These are phyloP conservation scores for Urosaurus nigricauda DNA, from an alignment of 2,797 vertebrate genomes.

Conservation along the genomic window DNA sequence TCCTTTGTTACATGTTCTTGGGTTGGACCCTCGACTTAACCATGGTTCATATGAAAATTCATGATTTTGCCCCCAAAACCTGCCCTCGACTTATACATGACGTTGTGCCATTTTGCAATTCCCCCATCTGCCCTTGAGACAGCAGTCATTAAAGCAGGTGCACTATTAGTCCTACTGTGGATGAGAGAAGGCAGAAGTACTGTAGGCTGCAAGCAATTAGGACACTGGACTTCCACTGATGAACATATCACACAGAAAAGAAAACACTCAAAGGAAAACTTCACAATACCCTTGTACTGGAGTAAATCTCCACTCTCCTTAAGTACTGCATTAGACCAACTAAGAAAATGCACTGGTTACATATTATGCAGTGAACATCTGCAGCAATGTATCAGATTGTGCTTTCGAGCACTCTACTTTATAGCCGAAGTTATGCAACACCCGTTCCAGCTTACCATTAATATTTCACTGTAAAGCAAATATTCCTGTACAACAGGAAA, in stretches of 20 bases:
- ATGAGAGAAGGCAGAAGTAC: background rate
- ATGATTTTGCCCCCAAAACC: too few relatives aligned
- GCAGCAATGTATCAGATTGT: background rate
- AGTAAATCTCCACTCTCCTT: background rate
- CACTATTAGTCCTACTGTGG: background rate
- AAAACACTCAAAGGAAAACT: background rate
- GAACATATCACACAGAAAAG: constrained; percentile 2
- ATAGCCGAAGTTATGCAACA: background rate
- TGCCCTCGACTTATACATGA: too few relatives aligned
- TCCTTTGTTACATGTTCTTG: too few relatives aligned
- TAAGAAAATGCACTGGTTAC: background rate
- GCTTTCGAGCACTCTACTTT: too few relatives aligned
- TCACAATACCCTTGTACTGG: background rate
- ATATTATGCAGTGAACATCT: background rate
- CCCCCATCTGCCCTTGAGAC: background rate
- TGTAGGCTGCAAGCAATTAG: background rate
- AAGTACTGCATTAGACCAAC: background rate
- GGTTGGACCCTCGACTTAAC: too few relatives aligned
- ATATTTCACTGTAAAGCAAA: constrained; percentile 89
- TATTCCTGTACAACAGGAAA: constrained; percentile 93
- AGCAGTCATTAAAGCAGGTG: background rate
- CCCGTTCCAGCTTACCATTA: constrained; percentile 84
- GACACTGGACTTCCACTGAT: background rate
- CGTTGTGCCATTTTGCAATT: background rate
- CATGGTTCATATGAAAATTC: too few relatives aligned